Conservation (phyloP, 2,797 vertebrate genomes). For the Poecilia wingei region DNA sequence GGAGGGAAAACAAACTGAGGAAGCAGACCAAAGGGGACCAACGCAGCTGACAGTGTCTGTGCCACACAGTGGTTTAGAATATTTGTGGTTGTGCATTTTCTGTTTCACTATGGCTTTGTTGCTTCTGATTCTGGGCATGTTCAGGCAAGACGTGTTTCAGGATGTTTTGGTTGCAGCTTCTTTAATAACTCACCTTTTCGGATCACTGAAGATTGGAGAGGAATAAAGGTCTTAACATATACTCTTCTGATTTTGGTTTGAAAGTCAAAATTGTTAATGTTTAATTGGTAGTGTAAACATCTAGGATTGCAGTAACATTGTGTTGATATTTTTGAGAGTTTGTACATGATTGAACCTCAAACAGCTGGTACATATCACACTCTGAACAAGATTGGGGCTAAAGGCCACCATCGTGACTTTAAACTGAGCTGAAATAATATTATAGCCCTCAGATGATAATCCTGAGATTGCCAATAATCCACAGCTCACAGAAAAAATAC, state of each 20-base stretch:
- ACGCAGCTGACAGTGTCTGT: neutral
- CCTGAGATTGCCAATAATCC: neutral
- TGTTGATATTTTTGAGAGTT: neutral
- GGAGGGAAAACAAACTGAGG: conserved; percentile 36
- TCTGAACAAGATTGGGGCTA: neutral
- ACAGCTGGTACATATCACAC: neutral
- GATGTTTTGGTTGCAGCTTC: neutral
- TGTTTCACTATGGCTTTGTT: neutral
- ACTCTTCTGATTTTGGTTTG: neutral
- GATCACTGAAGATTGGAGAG: neutral
- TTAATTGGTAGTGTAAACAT: neutral
- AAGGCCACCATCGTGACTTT: neutral
- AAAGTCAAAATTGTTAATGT: neutral
- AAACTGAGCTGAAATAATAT: neutral
- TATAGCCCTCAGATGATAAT: neutral
- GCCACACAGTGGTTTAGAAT: neutral
- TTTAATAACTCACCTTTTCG: neutral
- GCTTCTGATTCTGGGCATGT: neutral
- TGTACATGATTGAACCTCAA: neutral
- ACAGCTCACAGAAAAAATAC: neutral
- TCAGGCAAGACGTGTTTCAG: neutral
- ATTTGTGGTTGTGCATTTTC: neutral
- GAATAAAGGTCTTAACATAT: neutral
- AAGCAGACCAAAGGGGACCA: conserved; percentile 17
- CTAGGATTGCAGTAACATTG: neutral